A percentile compares a stretch with the other conserved stretches of the same genome.
These are phyloP conservation scores for Cyprinodon tularosa DNA, from an alignment of 2,113 vertebrate genomes.

Conservation along the genomic window DNA sequence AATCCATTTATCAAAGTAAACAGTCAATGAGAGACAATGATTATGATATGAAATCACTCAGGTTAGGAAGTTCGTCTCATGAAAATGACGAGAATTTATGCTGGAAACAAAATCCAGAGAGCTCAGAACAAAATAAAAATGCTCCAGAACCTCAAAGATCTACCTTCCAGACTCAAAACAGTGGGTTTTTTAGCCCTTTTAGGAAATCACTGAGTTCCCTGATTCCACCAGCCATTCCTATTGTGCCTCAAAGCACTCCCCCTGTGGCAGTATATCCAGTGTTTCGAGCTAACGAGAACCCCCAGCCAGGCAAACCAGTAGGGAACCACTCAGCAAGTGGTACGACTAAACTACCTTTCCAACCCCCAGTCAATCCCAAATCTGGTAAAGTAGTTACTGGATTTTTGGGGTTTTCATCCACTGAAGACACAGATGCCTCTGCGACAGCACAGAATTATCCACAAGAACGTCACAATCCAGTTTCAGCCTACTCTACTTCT, in stretches of 20 bases:
- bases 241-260: conserved; percentile 62
- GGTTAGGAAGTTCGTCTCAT: conserved; percentile 30
- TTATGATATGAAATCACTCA: conserved; percentile 13
- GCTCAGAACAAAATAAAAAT: conserved; percentile 18
- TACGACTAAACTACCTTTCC: conserved; percentile 79
- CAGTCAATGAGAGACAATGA: not conserved
- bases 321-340: conserved; percentile 72
- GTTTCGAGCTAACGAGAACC: conserved; percentile 77
- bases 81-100: conserved; percentile 29
- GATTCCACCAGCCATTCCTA: conserved; percentile 75
- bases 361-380: conserved; percentile 72
- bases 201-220: conserved; percentile 89
- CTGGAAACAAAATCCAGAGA: conserved; percentile 27
- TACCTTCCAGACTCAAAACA: conserved; percentile 43
- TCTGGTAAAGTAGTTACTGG: conserved; percentile 70
- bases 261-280: conserved; percentile 72
- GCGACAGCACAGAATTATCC: conserved; percentile 40
- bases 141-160: conserved; percentile 14
- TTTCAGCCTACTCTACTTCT: conserved; percentile 16
- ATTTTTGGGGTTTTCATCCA: conserved; percentile 75
- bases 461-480: conserved; percentile 26
- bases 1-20: conserved; percentile 11
- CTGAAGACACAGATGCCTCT: conserved; percentile 61
- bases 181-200: conserved; percentile 86
- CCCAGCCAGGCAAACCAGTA: conserved; percentile 49